Evolutionary conservation across 2,888 invertebrate species (phyloP).

Genomic region (Chloromyia formosa): DNA sequence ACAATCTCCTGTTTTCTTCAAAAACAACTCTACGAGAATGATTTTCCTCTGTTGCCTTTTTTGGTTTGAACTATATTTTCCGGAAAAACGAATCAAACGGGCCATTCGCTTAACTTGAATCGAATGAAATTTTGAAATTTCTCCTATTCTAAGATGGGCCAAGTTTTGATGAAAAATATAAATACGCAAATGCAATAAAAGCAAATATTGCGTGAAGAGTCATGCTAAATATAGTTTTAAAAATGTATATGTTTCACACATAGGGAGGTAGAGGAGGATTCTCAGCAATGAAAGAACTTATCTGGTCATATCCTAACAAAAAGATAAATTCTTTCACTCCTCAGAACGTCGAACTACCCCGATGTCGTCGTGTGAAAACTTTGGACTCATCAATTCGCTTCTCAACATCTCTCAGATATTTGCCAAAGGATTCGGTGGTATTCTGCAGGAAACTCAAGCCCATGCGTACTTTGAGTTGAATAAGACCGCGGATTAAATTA

Average conservation of each 20-base stretch:
- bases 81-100: background rate
- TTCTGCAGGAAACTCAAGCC: slow-evolving; percentile 74
- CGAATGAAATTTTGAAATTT: background rate
- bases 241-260: background rate
- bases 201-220: background rate
- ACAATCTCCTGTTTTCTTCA: slow-evolving; percentile 8
- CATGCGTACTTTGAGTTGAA: slow-evolving; percentile 74
- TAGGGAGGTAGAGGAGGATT: slow-evolving; percentile 6
- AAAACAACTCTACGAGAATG: background rate
- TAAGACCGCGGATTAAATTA: slow-evolving; percentile 70
- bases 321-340: background rate
- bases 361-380: slow-evolving; percentile 28
- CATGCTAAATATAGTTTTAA: background rate
- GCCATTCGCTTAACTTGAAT: background rate
- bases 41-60: background rate
- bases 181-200: background rate
- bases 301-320: too few species aligned
- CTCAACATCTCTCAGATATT: slow-evolving; percentile 72
- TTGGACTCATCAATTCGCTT: slow-evolving; percentile 49
- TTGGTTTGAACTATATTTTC: background rate
- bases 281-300: background rate
- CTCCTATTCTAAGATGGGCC: slow-evolving; percentile 36
- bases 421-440: slow-evolving; percentile 73
- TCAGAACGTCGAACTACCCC: background rate
- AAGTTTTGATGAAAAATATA: slow-evolving; percentile 36